phyloP scores from a whole-genome alignment of 2,797 vertebrate genomes.

The Bovichtus variegatus region DNA sequence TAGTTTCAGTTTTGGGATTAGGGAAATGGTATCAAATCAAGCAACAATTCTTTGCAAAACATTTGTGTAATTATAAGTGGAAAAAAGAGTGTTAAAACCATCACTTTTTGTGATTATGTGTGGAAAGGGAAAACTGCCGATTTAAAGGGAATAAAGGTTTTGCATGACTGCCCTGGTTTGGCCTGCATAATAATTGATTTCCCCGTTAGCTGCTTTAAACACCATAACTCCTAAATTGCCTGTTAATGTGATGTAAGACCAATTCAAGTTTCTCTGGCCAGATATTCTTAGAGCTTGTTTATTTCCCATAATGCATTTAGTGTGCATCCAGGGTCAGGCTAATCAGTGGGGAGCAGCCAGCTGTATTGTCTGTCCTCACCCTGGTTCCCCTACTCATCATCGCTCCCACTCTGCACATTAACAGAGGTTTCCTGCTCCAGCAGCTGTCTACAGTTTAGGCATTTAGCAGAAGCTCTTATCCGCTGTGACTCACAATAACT shows the following conservation, averaged over 20 bases:
- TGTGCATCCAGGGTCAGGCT: slow-evolving; percentile 31
- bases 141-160: slow-evolving; percentile 20
- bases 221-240: slow-evolving; percentile 6
- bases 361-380: slow-evolving; percentile 36
- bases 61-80: slow-evolving; percentile 11
- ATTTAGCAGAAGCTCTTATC: slow-evolving; percentile 27
- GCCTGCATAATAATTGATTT: slow-evolving; percentile 28
- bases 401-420: slow-evolving; percentile 45
- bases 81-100: slow-evolving; percentile 1
- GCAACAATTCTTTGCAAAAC: slow-evolving; percentile 3
- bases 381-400: slow-evolving; percentile 28
- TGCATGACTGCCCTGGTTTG: neutral
- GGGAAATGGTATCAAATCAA: slow-evolving; percentile 15
- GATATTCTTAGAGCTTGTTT: slow-evolving; percentile 33
- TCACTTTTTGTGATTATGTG: slow-evolving; percentile 6
- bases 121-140: neutral
- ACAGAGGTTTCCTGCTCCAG: slow-evolving; percentile 48
- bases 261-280: slow-evolving; percentile 18
- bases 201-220: slow-evolving; percentile 34
- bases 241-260: slow-evolving; percentile 27
- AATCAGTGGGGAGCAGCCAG: slow-evolving; percentile 54
- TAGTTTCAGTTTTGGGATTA: slow-evolving; percentile 5
- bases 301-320: slow-evolving; percentile 48
- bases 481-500: slow-evolving; percentile 19
- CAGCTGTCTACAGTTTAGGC: slow-evolving; percentile 50